Conservation (phyloP, 2,797 vertebrate species). For the Pteronotus mesoamericanus region DNA sequence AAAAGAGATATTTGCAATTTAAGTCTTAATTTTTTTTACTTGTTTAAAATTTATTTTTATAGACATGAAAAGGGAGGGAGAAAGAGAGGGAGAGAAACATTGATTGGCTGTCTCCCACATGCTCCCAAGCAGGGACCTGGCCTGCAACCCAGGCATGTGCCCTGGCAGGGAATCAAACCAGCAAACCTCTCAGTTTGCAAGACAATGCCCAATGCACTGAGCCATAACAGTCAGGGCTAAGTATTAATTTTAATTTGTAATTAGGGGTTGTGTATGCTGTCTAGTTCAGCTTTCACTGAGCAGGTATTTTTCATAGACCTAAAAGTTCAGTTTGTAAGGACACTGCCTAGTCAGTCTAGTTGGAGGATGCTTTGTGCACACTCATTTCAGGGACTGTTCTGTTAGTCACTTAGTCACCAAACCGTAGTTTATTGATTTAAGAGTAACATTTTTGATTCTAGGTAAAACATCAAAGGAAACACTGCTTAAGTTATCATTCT, state of each 20-base stretch:
- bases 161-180: background rate
- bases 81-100: background rate
- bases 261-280: background rate
- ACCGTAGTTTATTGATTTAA: background rate
- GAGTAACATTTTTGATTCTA: background rate
- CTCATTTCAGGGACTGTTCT: background rate
- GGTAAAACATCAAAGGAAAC: background rate
- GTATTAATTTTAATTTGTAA: background rate
- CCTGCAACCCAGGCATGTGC: background rate
- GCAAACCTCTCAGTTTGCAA: background rate
- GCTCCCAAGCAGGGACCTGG: background rate
- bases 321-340: background rate
- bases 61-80: background rate
- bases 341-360: background rate
- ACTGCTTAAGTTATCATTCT: background rate
- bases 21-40: background rate
- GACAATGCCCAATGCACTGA: background rate
- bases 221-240: background rate
- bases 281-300: background rate
- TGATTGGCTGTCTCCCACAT: background rate
- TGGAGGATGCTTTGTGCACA: background rate
- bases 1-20: background rate
- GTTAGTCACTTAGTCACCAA: background rate
- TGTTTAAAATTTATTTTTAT: no score
- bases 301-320: background rate